Conservation (phyloP, 2,113 vertebrate species). For the Dascyllus trimaculatus region DNA sequence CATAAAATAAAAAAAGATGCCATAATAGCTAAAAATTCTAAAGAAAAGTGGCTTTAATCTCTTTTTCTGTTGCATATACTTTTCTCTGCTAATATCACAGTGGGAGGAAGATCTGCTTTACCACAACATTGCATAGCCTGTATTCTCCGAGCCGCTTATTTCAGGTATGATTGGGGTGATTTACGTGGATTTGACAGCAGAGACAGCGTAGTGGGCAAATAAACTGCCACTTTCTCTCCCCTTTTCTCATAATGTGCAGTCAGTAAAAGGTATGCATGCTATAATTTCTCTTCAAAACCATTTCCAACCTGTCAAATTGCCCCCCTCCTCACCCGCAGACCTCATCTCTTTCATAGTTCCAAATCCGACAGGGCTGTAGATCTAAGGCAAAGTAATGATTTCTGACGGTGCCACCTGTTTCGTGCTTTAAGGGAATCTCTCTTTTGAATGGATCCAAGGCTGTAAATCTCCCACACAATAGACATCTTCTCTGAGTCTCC, state of each 20-base stretch:
- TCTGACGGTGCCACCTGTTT: constrained; percentile 31
- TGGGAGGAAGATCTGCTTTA: neutral
- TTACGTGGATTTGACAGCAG: constrained; percentile 21
- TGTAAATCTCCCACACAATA: constrained; percentile 42
- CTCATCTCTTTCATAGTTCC: neutral
- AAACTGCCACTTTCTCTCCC: neutral
- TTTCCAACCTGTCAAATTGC: constrained; percentile 1
- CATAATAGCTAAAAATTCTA: neutral
- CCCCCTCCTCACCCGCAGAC: neutral
- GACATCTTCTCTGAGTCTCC: constrained; percentile 10
- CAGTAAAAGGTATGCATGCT: neutral
- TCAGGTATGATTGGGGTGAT: constrained; percentile 13
- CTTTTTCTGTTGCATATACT: too few relatives aligned
- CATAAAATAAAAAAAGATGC: neutral
- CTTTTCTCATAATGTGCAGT: neutral
- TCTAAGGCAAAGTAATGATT: constrained; percentile 45
- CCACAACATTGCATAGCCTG: neutral
- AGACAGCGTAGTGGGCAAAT: neutral
- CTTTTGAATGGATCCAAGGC: constrained; percentile 35
- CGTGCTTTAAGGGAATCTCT: constrained; percentile 32
- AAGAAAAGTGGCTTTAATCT: too few relatives aligned
- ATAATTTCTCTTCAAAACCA: constrained; percentile 1
- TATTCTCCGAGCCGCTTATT: constrained; percentile 1
- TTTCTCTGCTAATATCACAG: neutral
- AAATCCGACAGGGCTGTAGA: constrained; percentile 9